phyloP scores from a whole-genome alignment of 2,797 vertebrate species.

The Pelobates cultripes region DNA sequence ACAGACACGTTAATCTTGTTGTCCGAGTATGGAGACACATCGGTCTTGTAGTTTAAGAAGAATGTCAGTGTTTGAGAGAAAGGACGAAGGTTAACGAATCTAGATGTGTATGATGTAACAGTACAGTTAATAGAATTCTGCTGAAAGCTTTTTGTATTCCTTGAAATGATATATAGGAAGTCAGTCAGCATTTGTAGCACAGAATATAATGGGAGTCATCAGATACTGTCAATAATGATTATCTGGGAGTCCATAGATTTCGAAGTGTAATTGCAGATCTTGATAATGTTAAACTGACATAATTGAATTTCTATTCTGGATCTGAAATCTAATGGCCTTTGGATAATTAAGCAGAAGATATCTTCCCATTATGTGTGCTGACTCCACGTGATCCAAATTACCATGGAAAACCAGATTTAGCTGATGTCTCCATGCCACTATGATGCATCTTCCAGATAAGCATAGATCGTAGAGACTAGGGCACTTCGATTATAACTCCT shows the following conservation, averaged over 20 bases:
- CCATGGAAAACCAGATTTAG: neutral
- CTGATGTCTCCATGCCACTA: neutral
- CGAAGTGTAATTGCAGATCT: conserved; percentile 60
- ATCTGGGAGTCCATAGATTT: conserved; percentile 59
- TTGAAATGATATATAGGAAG: conserved; percentile 60
- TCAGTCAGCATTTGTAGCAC: conserved; percentile 60
- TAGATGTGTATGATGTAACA: conserved; percentile 22
- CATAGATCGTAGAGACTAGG: too few species aligned
- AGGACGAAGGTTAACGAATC: neutral
- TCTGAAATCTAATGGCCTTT: conserved; percentile 23
- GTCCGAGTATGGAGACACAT: neutral
- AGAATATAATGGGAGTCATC: conserved; percentile 60
- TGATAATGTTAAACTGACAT: conserved; percentile 63
- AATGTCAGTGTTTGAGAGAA: neutral
- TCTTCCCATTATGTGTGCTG: neutral
- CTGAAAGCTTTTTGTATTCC: conserved; percentile 62
- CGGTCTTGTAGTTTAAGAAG: neutral
- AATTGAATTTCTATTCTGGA: conserved; percentile 42
- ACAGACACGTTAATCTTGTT: neutral
- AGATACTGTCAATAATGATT: conserved; percentile 66
- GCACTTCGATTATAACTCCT: too few species aligned
- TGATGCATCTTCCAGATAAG: too few species aligned
- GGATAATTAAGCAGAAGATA: conserved; percentile 29
- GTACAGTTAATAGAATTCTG: conserved; percentile 56
- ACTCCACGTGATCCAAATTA: conserved; percentile 13